phyloP scores from a whole-genome alignment of 2,113 vertebrate species.

The Cyanoramphus novaezelandiae region DNA sequence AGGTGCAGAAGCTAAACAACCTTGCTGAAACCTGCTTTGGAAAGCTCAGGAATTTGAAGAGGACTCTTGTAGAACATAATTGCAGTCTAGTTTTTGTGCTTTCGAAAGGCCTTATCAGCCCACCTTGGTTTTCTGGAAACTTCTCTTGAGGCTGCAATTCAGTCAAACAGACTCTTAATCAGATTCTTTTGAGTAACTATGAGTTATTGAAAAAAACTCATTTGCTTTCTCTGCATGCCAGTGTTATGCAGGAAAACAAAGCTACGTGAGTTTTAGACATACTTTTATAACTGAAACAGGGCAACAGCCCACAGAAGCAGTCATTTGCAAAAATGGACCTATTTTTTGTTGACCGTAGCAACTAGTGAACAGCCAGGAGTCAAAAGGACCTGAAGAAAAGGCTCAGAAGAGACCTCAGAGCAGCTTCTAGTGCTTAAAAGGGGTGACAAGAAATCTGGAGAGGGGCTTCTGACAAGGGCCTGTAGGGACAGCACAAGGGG shows the following conservation, averaged over 20 bases:
- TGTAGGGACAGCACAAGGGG: neutral
- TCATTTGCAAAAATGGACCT: neutral
- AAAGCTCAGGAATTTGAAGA: neutral
- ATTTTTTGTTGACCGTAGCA: neutral
- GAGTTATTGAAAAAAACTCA: neutral
- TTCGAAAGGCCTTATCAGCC: constrained; percentile 17
- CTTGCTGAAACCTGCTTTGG: neutral
- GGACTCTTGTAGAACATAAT: constrained; percentile 16
- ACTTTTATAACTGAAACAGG: neutral
- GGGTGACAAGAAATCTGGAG: neutral
- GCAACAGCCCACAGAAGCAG: neutral
- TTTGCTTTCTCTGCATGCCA: neutral
- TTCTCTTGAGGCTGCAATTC: constrained; percentile 23
- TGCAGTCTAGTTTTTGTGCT: neutral
- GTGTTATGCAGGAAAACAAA: neutral
- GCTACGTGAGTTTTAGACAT: neutral
- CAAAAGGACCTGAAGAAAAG: neutral
- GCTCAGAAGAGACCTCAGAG: neutral
- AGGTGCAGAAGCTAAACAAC: neutral
- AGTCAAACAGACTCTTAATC: constrained; percentile 46
- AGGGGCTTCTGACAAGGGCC: neutral
- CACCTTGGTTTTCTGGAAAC: constrained; percentile 33
- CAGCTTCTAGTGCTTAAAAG: neutral
- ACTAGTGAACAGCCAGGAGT: neutral
- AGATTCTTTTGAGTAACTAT: neutral